Percentiles rank a stretch among this genome's conserved stretches.
Conservation (phyloP, 2,113 vertebrate genomes). For the Gallinago jamesoni region DNA sequence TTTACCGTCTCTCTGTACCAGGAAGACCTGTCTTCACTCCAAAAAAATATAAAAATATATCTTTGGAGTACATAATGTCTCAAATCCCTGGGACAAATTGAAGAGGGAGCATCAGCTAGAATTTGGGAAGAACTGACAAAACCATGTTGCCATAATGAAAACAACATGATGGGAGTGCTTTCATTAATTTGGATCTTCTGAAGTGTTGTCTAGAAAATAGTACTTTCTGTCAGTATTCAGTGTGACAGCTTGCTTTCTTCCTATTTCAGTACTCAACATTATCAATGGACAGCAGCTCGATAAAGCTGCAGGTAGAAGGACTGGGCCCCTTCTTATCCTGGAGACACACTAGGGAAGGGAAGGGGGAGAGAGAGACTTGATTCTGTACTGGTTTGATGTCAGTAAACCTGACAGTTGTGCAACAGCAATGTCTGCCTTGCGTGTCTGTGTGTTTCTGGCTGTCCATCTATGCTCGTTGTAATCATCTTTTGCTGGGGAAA, state of each 20-base stretch:
- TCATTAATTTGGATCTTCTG: not conserved
- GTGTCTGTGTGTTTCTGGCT: not conserved
- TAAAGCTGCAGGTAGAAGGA: not conserved
- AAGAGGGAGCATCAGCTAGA: not conserved
- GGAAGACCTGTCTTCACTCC: not conserved
- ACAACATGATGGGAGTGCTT: fast-evolving
- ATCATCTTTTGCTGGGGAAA: not conserved
- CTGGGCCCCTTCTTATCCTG: not conserved
- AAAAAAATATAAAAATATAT: no score
- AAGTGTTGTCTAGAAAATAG: not conserved
- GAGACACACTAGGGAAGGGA: not conserved
- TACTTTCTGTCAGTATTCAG: not conserved
- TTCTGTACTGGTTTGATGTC: not conserved
- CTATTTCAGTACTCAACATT: not conserved
- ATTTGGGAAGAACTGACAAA: not conserved
- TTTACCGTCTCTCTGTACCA: not conserved
- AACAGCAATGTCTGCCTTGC: not conserved
- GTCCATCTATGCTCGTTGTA: not conserved
- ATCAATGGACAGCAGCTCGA: not conserved
- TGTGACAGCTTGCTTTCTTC: not conserved
- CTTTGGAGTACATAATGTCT: not conserved
- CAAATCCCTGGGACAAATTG: not conserved
- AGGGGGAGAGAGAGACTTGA: not conserved
- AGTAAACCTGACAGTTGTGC: not conserved
- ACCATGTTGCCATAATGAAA: not conserved